phyloP scores from a whole-genome alignment of 2,113 vertebrate species.

The Aptenodytes forsteri region DNA sequence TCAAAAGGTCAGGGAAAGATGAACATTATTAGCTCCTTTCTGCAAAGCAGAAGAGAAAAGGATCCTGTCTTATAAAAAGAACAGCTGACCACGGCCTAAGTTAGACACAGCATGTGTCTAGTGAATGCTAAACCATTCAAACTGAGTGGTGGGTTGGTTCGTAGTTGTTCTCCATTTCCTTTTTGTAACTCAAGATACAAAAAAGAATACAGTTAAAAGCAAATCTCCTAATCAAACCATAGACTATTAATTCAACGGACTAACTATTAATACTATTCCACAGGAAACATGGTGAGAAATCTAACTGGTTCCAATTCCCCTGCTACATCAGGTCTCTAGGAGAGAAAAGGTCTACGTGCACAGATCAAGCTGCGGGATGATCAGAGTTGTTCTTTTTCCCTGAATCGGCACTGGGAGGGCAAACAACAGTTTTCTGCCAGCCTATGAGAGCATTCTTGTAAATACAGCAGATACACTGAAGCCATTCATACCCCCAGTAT shows the following conservation, averaged over 20 bases:
- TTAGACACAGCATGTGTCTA: background rate
- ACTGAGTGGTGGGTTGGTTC: background rate
- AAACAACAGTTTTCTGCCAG: conserved; percentile 32
- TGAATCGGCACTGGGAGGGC: conserved; percentile 14
- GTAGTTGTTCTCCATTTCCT: background rate
- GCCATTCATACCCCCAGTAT: conserved; percentile 24
- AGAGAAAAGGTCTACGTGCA: accelerated
- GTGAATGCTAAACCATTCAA: background rate
- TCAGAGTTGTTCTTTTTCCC: background rate
- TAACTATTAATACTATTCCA: background rate
- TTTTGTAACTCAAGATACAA: background rate
- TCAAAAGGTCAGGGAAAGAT: background rate
- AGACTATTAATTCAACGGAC: background rate
- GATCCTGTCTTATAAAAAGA: background rate
- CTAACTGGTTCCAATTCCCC: background rate
- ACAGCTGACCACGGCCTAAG: background rate
- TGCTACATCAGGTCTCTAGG: background rate
- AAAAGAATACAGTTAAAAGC: background rate
- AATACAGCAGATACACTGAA: conserved; percentile 40
- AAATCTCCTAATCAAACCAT: background rate
- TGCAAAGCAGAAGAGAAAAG: background rate
- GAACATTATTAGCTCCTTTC: background rate
- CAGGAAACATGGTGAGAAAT: background rate
- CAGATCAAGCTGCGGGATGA: background rate
- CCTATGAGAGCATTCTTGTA: conserved; percentile 15